Evolutionary conservation across 37 sponge, comb jelly and placozoan genomes (phyloP), one percentile per base, ranked within the genome.

Genomic region (Cladorhizidae sp.): DNA sequence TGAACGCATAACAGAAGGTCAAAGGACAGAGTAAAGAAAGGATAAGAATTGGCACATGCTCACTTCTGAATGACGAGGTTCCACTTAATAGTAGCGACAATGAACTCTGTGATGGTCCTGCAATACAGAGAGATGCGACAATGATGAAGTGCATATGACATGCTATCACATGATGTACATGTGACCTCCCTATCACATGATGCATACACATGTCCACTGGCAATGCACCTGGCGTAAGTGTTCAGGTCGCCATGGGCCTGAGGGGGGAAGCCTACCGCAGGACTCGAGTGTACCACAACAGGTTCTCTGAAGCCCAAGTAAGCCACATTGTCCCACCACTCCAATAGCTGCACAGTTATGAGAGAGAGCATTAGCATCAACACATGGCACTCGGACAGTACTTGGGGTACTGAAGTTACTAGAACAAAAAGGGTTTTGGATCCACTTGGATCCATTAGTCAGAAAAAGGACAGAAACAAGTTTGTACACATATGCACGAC

Each of bases 261-360:
- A 28, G 35, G 61, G 9, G 93, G 87, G 49, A 59, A 85, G n/a
- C 67, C 77, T 51, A 85, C 80, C 2, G 87, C 92, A 12, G 95
- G 92, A 71, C 69, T 81, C 21, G 81, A 80, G 49, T 97, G 80
- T 35, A 97, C 75, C 12, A 77, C 67, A 36, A 89, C 86, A 12
- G 95, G 87, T 21, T 74, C 69, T 9, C 97, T 68, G 67, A 64
- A 97, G 17, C 82, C 82, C 45, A 94, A 82, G 59, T 97, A 97
- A 3, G 97, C 97, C 29, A 80, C 84, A 35, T 86, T 40, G 17
- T 84, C 29, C 97, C 97, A 97, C 97, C 97, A 97, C 28, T 97
- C 93, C 64, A 61, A n/a, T 51, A 97, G 82, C 96, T 95, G 62
- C 25, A 61, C 20, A 15, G 15, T 18, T 52, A 52, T 11, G 54